Evolutionary conservation across 2,113 vertebrate species (phyloP).

Genomic region (Esox niger): DNA sequence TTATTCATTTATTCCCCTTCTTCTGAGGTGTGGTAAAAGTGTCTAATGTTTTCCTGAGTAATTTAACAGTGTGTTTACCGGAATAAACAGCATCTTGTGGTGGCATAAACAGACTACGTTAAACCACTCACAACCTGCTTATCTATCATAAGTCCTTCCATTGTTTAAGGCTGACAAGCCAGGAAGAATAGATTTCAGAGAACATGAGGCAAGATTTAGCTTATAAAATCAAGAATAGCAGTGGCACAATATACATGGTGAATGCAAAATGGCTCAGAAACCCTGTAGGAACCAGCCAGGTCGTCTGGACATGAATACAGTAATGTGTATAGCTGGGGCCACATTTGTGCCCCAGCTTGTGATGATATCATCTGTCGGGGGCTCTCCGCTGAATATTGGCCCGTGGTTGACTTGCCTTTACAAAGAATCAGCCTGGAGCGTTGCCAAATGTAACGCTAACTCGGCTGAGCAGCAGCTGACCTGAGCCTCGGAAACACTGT

Average conservation of each 20-base stretch:
- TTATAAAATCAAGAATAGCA: too few relatives aligned
- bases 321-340: constrained; percentile 45
- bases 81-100: too few relatives aligned
- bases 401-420: constrained; percentile 56
- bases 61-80: too few relatives aligned
- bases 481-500: constrained; percentile 26
- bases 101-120: too few relatives aligned
- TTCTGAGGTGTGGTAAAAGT: constrained; percentile 8
- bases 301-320: constrained; percentile 1
- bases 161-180: too few relatives aligned
- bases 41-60: background rate
- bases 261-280: too few relatives aligned
- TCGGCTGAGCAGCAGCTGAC: constrained; percentile 19
- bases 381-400: constrained; percentile 36
- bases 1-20: constrained; percentile 40
- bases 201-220: too few relatives aligned
- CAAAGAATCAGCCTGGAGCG: constrained; percentile 51
- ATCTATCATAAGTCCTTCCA: too few relatives aligned
- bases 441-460: constrained; percentile 43
- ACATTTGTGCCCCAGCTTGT: constrained; percentile 21
- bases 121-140: too few relatives aligned
- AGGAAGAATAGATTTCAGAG: too few relatives aligned
- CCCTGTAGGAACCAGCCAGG: background rate
- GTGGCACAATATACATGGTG: too few relatives aligned
- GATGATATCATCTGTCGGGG: constrained; percentile 40